Evolutionary conservation across 92 coral and sea anemone genomes (phyloP), one percentile per base, ranked within the genome.

Genomic region (Umimayanthus chanpuru): DNA sequence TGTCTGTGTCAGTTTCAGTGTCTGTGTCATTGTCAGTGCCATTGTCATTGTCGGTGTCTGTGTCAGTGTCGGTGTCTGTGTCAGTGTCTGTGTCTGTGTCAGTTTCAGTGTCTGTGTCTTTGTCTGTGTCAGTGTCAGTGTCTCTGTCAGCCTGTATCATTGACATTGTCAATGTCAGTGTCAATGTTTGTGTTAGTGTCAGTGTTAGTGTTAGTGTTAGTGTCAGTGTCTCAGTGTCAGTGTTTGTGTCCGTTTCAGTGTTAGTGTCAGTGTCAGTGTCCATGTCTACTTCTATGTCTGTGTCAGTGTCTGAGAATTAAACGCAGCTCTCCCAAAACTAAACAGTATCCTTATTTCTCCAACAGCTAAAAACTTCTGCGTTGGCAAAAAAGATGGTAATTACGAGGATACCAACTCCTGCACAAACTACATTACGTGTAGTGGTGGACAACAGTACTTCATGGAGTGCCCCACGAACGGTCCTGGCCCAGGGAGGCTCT

Each of bases 391-490:
- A 9, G 85, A 81, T 39, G 85, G 85, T 8, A 81, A 58, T 21
- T 81, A 81, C 30, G 73, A 61, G 23, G 25, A 81, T 10, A 25
- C 39, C 14, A 28, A 58, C 5, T 81, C 85, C 20, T 81, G 85
- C 44, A 32, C 72, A 0, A 30, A 65, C 25, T 58, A 81, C 73
- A 58, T 81, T 4, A 21, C 73, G 4, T 81, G 85, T 20, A 61
- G 72, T 40, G 85, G 85, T 6, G 85, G 85, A 20, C 44, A 20
- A 8, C 47, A 61, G 73, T 20, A 61, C 29, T 53, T 29, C 47
- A 81, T 81, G 85, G 44, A 81, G 14, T 81, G 85, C 16, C 50
- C 85, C 9, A 30, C 23, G 25, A 80, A 53, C 44, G 61, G 72
- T 38, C 43, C 49, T 3, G 44, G 53, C 5, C 16, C 4, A 1